Conservation (phyloP, 2,113 vertebrate species). For the Colossoma macropomum region DNA sequence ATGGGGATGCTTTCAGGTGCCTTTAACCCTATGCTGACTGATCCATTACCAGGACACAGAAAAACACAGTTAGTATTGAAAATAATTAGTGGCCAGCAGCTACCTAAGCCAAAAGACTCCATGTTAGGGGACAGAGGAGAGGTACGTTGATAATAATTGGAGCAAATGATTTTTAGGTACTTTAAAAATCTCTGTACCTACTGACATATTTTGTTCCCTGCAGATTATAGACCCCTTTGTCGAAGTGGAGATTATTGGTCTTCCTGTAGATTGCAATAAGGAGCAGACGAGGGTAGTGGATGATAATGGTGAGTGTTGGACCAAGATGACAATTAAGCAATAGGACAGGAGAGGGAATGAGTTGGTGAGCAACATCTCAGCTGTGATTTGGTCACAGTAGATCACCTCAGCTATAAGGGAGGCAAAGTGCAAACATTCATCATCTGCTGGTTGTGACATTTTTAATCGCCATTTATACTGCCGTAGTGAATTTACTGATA, state of each 20-base stretch:
- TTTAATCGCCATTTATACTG: too few relatives aligned
- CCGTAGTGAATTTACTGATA: too few relatives aligned
- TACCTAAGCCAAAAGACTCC: slow-evolving; percentile 94
- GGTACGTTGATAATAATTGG: slow-evolving; percentile 68
- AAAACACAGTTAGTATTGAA: slow-evolving; percentile 91
- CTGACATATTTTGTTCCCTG: slow-evolving; percentile 50
- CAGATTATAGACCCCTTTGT: slow-evolving; percentile 98
- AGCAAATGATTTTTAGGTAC: not conserved
- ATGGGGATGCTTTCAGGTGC: slow-evolving; percentile 71
- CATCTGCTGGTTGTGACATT: not conserved
- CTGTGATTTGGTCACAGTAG: too few relatives aligned
- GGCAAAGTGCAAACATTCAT: not conserved
- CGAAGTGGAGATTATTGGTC: slow-evolving; percentile 94
- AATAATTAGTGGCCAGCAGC: slow-evolving; percentile 95
- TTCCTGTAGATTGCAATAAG: slow-evolving; percentile 91
- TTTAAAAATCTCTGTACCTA: not conserved
- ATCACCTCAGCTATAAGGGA: too few relatives aligned
- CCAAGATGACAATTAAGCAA: not conserved
- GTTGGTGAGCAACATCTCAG: too few relatives aligned
- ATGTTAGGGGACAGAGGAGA: slow-evolving; percentile 96
- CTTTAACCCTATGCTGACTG: slow-evolving; percentile 92
- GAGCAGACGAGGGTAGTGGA: slow-evolving; percentile 94
- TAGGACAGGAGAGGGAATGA: too few relatives aligned
- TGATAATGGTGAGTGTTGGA: slow-evolving; percentile 85
- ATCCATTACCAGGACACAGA: slow-evolving; percentile 84